phyloP scores from a whole-genome alignment of 2,888 invertebrate species.

The Chrysomela aeneicollis region DNA sequence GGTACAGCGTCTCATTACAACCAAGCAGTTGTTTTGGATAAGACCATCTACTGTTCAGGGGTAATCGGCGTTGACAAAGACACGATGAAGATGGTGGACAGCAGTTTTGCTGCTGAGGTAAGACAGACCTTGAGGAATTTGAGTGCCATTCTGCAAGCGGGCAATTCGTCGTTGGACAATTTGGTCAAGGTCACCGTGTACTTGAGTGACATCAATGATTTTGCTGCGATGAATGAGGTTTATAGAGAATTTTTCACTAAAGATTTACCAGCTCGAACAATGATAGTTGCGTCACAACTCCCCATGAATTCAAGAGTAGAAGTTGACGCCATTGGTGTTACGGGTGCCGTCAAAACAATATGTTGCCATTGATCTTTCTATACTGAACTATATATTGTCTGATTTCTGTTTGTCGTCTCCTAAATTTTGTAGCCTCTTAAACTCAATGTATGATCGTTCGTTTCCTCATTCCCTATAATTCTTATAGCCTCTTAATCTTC shows the following conservation, averaged over 20 bases:
- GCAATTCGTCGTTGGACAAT: conserved; percentile 73
- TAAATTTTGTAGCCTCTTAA: neutral
- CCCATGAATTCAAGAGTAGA: conserved; percentile 82
- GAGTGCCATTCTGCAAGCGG: conserved; percentile 77
- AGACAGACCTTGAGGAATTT: conserved; percentile 81
- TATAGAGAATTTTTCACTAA: conserved; percentile 83
- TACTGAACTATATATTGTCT: neutral
- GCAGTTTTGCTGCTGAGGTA: conserved; percentile 78
- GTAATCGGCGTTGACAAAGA: conserved; percentile 80
- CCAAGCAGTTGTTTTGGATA: conserved; percentile 85
- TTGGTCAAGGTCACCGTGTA: conserved; percentile 91
- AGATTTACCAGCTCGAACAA: conserved; percentile 83
- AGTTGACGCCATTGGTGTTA: conserved; percentile 86
- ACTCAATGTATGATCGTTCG: no score
- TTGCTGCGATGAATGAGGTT: conserved; percentile 80
- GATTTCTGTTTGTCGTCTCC: neutral
- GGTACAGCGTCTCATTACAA: no score
- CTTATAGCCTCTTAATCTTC: neutral
- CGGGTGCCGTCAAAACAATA: conserved; percentile 69
- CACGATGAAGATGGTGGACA: conserved; percentile 74
- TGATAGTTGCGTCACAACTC: conserved; percentile 82
- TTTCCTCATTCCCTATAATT: neutral
- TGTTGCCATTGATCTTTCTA: conserved; percentile 30
- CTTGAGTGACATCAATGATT: conserved; percentile 81
- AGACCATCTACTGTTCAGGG: conserved; percentile 88